Evolutionary conservation across 2,113 vertebrate genomes (phyloP).

Genomic region (Podarcis raffonei): DNA sequence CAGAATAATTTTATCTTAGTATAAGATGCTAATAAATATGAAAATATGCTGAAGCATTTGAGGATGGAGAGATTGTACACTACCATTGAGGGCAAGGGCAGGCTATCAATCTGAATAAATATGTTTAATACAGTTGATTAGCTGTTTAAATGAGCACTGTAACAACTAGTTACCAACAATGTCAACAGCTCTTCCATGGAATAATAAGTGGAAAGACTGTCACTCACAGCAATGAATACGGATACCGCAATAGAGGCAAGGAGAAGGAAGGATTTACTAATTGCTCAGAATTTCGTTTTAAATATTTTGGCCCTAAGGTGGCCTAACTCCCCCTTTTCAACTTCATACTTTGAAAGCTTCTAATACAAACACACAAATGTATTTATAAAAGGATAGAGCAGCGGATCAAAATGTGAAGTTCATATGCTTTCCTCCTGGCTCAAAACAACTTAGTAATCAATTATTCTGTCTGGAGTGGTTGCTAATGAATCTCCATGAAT

Average conservation of each 20-base stretch:
- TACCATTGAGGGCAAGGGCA: neutral
- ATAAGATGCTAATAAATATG: neutral
- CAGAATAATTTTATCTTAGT: conserved; percentile 29
- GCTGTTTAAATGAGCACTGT: conserved; percentile 6
- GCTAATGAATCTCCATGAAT: neutral
- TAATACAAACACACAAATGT: neutral
- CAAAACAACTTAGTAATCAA: conserved; percentile 29
- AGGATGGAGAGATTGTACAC: neutral
- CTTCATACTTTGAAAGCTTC: neutral
- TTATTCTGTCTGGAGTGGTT: neutral
- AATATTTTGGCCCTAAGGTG: conserved; percentile 20
- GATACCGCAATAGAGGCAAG: neutral
- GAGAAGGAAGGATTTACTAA: neutral
- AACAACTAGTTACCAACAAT: neutral
- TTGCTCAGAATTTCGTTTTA: neutral
- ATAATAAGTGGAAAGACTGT: neutral
- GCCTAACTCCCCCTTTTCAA: neutral
- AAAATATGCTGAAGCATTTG: neutral
- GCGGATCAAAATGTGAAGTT: neutral
- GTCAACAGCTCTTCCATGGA: neutral
- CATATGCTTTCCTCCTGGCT: neutral
- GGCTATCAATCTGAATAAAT: neutral
- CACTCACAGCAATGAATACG: conserved; percentile 2
- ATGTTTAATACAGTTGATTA: conserved; percentile 7
- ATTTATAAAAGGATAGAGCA: neutral